Conservation (phyloP, 1,140 invertebrate genomes). For the Panagrolaimus sp. region DNA sequence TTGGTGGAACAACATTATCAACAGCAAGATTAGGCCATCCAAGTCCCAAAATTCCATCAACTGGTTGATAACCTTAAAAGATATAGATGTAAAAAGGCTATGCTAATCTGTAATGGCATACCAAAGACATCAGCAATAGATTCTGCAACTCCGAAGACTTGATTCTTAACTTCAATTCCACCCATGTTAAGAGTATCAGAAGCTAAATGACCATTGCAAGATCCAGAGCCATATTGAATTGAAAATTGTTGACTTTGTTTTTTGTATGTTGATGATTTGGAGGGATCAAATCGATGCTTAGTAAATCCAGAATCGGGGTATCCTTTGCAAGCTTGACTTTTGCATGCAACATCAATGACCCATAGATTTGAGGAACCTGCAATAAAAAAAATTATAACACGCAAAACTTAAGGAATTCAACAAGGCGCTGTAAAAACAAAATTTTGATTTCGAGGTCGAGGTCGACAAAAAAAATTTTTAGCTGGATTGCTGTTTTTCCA, state of each 20-base stretch:
- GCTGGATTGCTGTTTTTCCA: no score
- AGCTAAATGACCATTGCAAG: constrained; percentile 29
- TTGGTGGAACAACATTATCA: constrained; percentile 42
- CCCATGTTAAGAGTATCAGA: constrained; percentile 30
- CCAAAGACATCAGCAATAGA: constrained; percentile 40
- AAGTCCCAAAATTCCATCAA: constrained; percentile 47
- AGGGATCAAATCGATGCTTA: constrained; percentile 39
- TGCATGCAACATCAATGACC: constrained; percentile 41
- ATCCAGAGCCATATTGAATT: constrained; percentile 42
- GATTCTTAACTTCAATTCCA: constrained; percentile 29
- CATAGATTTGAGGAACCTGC: constrained; percentile 36
- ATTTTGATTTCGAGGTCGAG: no score
- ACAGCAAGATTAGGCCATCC: constrained; percentile 45
- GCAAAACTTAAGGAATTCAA: no score
- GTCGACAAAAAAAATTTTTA: no score
- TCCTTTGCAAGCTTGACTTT: constrained; percentile 34
- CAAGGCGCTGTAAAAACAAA: no score
- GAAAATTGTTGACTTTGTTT: constrained; percentile 28
- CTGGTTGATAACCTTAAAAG: constrained; percentile 30
- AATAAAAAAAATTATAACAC: no score
- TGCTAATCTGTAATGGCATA: no score
- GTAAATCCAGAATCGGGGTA: constrained; percentile 25
- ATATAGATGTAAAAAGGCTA: no score
- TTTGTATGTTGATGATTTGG: constrained; percentile 32
- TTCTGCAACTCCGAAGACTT: constrained; percentile 39